A percentile compares a stretch with the other conserved stretches of the same genome.
These are phyloP conservation scores for Gymnothorax reevesii DNA, from an alignment of 2,797 vertebrate species.

Conservation along the genomic window DNA sequence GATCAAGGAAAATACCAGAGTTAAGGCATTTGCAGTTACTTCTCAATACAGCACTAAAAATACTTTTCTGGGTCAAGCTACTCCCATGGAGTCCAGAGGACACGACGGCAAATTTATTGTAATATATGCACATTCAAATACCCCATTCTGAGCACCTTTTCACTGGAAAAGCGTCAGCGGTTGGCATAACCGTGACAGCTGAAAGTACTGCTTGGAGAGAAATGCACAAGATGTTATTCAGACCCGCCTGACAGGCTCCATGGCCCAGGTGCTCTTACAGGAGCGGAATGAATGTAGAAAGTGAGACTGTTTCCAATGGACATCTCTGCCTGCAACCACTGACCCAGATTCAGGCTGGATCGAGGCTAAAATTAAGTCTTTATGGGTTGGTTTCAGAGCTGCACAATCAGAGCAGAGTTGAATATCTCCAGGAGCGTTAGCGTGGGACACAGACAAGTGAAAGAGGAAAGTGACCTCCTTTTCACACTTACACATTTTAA, in stretches of 20 bases:
- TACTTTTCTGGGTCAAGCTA: background rate
- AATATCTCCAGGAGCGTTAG: background rate
- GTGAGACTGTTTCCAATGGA: background rate
- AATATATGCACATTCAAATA: conserved; percentile 20
- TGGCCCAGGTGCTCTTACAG: background rate
- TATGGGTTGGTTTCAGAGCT: background rate
- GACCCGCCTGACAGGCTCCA: background rate
- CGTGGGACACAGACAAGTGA: background rate
- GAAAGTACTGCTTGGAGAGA: background rate
- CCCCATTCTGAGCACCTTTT: conserved; percentile 14
- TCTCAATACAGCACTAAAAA: background rate
- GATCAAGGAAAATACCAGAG: background rate
- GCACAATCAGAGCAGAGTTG: background rate
- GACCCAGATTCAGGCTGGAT: background rate
- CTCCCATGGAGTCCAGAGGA: background rate
- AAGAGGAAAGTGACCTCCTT: background rate
- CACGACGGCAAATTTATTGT: conserved; percentile 10
- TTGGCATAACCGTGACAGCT: background rate
- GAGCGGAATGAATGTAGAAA: background rate
- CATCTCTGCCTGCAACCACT: background rate
- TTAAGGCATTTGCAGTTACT: conserved; percentile 15
- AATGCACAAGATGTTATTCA: conserved; percentile 3
- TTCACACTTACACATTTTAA: background rate
- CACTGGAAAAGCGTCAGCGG: background rate
- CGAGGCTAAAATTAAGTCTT: background rate